These are phyloP conservation scores for Myotis davidii DNA, from an alignment of 2,113 vertebrate species.

Conservation along the genomic window DNA sequence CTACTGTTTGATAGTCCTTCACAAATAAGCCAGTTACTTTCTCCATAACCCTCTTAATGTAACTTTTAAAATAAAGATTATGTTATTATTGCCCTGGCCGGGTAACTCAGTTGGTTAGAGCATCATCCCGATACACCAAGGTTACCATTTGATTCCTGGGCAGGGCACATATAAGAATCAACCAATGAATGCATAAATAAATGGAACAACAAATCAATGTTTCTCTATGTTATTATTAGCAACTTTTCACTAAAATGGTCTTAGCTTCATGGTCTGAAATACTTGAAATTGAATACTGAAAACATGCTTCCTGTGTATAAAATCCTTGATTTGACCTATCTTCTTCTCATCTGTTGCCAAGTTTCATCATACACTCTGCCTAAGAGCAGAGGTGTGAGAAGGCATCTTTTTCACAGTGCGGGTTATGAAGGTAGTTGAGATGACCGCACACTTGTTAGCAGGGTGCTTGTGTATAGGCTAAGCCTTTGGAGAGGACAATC, in stretches of 20 bases:
- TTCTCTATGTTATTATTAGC: not conserved
- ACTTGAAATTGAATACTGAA: not conserved
- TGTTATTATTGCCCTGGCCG: not conserved
- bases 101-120: not conserved
- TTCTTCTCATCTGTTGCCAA: not conserved
- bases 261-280: not conserved
- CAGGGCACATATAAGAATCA: not conserved
- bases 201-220: not conserved
- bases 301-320: not conserved
- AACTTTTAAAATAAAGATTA: not conserved
- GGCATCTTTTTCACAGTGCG: not conserved
- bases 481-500: not conserved
- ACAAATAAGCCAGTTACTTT: not conserved
- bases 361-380: not conserved
- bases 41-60: too few relatives aligned
- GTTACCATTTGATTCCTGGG: not conserved
- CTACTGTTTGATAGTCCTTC: not conserved
- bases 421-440: not conserved
- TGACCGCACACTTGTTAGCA: rapidly evolving
- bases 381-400: not conserved
- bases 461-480: rapidly evolving
- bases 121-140: not conserved
- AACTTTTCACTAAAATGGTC: not conserved
- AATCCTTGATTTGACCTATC: not conserved
- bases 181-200: not conserved